Evolutionary conservation across 30 jellyfish, hydroid and myxozoan species (phyloP), one percentile per base, ranked within the genome.

Genomic region (Aurelia sp.): DNA sequence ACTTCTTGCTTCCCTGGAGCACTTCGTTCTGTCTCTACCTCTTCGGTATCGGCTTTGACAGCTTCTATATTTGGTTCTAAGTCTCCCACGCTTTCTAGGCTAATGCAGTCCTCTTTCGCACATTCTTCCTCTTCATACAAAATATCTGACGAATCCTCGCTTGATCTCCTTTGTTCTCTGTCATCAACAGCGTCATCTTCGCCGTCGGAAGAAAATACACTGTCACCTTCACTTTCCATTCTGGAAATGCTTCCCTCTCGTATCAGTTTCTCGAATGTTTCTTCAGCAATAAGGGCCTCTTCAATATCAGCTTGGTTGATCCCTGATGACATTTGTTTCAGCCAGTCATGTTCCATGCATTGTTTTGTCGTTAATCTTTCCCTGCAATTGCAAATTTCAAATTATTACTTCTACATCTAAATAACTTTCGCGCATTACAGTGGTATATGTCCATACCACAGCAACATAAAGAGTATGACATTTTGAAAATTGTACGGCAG

Each of bases 261-360:
- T 17, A 41, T 82, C 6, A 85, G 31, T 37, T 52, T 72, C 19
- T 67, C 81, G 47, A 86, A 75, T 23, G 95, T 74, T 75, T 74
- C 84, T 33, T 86, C 90, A 16, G 94, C 97, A 19, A 67, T 81
- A 35, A 89, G 79, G 22, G 98, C 98, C n/a, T 75, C 97, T 37
- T 81, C 91, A n/a, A 95, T 96, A 75, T 95, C 99, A 66, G 86
- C 96, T 9, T 93, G 86, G 30, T 92, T 76, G n/a, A 89, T 71
- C 7, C 99, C 99, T 16, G 76, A 86, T 33, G 87, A 94, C 91
- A 95, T 87, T 76, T 95, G 99, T 51, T 90, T 85, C 51, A 95
- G 37, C 99, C 99, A 95, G 3, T 93, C 90, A 71, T 95, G 99
- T 73, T 95, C 98, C 76, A 95, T 61, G 77, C 98, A 93, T 62